A percentile compares a stretch with the other conserved stretches of the same genome.
Conservation (phyloP, 2,797 vertebrate genomes). For the Amniataba percoides region DNA sequence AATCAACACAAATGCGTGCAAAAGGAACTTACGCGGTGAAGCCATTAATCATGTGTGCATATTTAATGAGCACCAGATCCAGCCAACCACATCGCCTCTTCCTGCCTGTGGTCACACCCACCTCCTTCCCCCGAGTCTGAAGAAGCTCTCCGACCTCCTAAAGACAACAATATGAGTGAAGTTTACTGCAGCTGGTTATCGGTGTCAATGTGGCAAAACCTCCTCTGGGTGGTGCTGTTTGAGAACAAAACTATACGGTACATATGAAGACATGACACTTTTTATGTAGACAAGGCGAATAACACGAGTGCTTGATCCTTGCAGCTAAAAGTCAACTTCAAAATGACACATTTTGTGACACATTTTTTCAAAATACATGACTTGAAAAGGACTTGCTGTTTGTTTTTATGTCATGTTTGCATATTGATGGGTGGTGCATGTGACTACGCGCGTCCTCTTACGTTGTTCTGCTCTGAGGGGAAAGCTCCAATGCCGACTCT, state of each 20-base stretch:
- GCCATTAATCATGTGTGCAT: conserved; percentile 98
- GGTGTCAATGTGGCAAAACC: not conserved
- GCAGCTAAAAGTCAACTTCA: not conserved
- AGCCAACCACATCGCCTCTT: conserved; percentile 98
- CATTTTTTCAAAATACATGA: not conserved
- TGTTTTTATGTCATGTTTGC: not conserved
- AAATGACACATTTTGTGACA: not conserved
- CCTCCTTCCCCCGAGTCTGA: conserved; percentile 93
- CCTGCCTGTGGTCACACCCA: conserved; percentile 96
- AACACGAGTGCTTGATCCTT: not conserved
- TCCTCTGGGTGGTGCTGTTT: conserved; percentile 61
- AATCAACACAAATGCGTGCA: not conserved
- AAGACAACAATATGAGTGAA: not conserved
- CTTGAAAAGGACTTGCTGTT: too few species aligned
- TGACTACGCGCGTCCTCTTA: conserved; percentile 75
- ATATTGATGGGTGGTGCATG: not conserved
- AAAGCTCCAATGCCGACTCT: conserved; percentile 97
- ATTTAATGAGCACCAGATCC: conserved; percentile 95
- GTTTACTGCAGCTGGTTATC: not conserved
- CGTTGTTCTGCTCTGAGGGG: conserved; percentile 95
- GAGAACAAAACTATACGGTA: conserved; percentile 13
- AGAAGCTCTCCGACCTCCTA: conserved; percentile 94
- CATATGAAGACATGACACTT: not conserved
- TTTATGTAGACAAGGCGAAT: not conserved
- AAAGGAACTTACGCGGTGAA: conserved; percentile 94